Evolutionary conservation across 2,113 vertebrate species (phyloP), one percentile per base, ranked within the genome.

Genomic region (Halcyon senegalensis): DNA sequence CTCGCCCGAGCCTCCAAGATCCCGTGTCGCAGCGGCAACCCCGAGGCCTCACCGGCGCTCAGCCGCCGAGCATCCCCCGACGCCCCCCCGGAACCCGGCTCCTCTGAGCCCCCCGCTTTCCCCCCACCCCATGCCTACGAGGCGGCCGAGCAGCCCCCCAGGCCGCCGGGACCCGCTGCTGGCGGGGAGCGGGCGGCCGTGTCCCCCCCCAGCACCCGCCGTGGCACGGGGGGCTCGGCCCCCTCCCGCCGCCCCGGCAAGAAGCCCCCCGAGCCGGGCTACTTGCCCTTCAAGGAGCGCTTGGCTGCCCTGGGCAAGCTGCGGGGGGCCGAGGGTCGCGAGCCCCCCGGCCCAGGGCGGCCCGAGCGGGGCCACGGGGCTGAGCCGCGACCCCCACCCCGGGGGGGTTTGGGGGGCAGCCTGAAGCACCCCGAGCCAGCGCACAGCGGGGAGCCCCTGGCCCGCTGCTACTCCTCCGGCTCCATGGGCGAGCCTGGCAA

Each of bases 1-100:
- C 98, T 99, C 11, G 98, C 99, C 13, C 98, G 98, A 28, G 98
- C 97, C 94, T 99, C 99, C 81, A 98, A 99, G 94, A 99, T 99
- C 88, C 99, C 99, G 23, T 99, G 99, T 58, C 98, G 99, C 55
- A 99, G 98, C 78, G 98, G 99, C 93, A 99, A 98, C 91, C 98
- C 99, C 23, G 99, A 99, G 51, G 98, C 98, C 87, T 99, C 99
- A 0, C 99, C 99, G 0, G 98, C 98, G 15, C 97, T 98, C 87
- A 95, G 98, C 90, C n/a, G 59, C 58, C 53, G 70, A 89, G 64
- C 86, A 70, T 89, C 87, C 90, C 69, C 21, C 75, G 95, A 93
- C 41, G 96, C 64, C 82, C 21, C 69, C 43, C 33, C 93, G 35
- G 46, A 96, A 79, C 53, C 95, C 78, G 48, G 50, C 90, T 48